Evolutionary conservation across 2,797 vertebrate genomes (phyloP).

Genomic region (Halcyon chelicuti): DNA sequence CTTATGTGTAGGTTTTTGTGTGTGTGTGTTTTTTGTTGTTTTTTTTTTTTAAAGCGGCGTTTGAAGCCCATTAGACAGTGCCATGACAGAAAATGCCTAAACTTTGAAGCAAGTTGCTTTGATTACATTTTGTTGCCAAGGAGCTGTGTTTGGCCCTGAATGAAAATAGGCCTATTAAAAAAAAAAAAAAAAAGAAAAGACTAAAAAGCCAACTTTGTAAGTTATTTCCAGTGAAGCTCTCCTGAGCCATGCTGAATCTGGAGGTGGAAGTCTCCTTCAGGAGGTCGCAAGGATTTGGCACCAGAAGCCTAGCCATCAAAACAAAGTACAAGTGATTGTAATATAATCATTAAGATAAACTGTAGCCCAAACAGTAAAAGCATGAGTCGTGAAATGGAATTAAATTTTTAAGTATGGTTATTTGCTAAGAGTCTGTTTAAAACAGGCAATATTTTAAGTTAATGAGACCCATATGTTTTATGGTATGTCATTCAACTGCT

Average conservation of each 20-base stretch:
- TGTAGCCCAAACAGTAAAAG: constrained; percentile 55
- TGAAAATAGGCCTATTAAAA: constrained; percentile 22
- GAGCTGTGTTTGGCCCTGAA: constrained; percentile 58
- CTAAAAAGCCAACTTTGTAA: constrained; percentile 36
- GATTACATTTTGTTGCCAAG: constrained; percentile 59
- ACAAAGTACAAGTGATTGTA: constrained; percentile 28
- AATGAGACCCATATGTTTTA: constrained; percentile 67
- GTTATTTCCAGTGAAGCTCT: not conserved
- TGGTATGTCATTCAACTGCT: constrained; percentile 54
- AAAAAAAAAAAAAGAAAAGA: not conserved
- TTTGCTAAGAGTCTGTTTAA: constrained; percentile 69
- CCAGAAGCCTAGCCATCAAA: constrained; percentile 54
- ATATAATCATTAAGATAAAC: constrained; percentile 50
- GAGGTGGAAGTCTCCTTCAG: constrained; percentile 66
- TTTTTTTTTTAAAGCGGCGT: not conserved
- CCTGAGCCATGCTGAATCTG: not conserved
- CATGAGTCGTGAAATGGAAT: constrained; percentile 55
- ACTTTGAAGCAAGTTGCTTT: constrained; percentile 67
- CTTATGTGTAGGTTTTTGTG: constrained; percentile 5
- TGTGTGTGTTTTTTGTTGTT: not conserved
- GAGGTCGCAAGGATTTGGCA: constrained; percentile 32
- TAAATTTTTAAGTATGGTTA: constrained; percentile 67
- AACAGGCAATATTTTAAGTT: constrained; percentile 63
- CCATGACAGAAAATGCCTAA: constrained; percentile 32
- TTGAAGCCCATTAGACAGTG: constrained; percentile 61